phyloP scores from a whole-genome alignment of 2,888 invertebrate genomes.

The Melinaea marsaeus region DNA sequence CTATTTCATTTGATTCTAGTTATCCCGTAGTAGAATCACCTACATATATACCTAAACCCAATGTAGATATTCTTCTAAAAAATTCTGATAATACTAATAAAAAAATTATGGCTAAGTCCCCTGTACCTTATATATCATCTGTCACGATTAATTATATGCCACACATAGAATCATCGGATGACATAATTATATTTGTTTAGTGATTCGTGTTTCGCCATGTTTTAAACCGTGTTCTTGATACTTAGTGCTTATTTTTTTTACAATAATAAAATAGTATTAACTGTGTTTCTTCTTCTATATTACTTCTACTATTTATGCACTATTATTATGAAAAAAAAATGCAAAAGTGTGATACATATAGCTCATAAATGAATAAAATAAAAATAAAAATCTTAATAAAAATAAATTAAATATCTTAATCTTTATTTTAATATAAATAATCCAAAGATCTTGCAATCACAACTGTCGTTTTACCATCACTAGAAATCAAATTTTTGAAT shows the following conservation, averaged over 20 bases:
- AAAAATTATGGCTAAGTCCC: neutral
- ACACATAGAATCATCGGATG: neutral
- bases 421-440: slow-evolving; percentile 7
- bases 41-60: slow-evolving; percentile 11
- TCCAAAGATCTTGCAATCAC: slow-evolving; percentile 42
- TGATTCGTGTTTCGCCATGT: neutral
- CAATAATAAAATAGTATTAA: neutral
- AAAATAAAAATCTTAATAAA: too few relatives aligned
- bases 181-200: neutral
- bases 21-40: slow-evolving; percentile 13
- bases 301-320: too few relatives aligned
- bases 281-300: too few relatives aligned
- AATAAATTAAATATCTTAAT: too few relatives aligned
- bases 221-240: neutral
- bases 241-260: neutral
- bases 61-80: slow-evolving; percentile 2
- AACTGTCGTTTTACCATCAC: slow-evolving; percentile 23
- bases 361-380: too few relatives aligned
- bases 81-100: neutral
- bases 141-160: neutral
- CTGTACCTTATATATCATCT: neutral
- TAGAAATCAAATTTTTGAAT: slow-evolving; percentile 11
- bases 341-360: too few relatives aligned
- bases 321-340: too few relatives aligned
- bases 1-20: neutral